Evolutionary conservation across 2,113 vertebrate genomes (phyloP).

Genomic region (Chlorodrepanis virens): DNA sequence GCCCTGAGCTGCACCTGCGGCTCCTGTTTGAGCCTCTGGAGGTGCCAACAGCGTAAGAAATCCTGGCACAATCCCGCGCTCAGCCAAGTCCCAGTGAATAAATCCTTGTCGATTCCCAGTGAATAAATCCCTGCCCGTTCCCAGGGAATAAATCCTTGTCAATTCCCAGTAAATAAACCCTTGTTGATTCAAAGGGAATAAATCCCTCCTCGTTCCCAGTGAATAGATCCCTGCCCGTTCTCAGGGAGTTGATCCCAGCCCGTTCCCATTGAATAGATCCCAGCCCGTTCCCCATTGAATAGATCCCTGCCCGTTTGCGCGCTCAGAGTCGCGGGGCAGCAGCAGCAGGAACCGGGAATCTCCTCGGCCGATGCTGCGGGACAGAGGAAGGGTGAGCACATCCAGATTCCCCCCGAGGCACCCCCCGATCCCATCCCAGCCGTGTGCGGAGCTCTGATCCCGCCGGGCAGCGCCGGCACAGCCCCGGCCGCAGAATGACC

Average conservation of each 20-base stretch:
- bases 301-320: neutral
- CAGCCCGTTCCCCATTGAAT: neutral
- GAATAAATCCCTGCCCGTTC: no score
- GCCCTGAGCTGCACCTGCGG: fast-evolving
- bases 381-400: fast-evolving
- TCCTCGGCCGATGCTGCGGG: neutral
- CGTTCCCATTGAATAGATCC: no score
- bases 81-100: neutral
- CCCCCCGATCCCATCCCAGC: neutral
- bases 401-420: neutral
- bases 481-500: neutral
- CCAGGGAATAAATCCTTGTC: no score
- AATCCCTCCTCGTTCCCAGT: fast-evolving
- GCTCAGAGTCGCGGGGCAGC: neutral
- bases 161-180: no score
- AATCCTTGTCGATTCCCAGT: no score
- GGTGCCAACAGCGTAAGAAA: fast-evolving
- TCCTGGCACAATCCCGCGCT: fast-evolving
- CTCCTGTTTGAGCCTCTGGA: fast-evolving
- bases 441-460: fast-evolving
- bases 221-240: no score
- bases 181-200: neutral
- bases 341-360: neutral
- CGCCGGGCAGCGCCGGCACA: neutral
- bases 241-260: no score